Evolutionary conservation across 2,797 vertebrate genomes (phyloP).

Genomic region (Anguilla marmorata): DNA sequence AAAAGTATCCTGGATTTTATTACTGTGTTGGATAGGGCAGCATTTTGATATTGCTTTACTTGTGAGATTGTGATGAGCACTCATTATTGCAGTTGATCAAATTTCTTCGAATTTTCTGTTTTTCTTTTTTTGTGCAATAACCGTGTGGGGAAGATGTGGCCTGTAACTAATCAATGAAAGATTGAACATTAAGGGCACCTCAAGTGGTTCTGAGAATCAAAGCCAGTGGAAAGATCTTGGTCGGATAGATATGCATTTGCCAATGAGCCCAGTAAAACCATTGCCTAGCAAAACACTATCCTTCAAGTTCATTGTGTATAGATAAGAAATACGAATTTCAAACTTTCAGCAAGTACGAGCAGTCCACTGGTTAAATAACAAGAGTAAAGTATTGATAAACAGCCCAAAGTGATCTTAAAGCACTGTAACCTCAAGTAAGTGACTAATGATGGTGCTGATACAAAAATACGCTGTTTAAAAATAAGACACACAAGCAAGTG

Average conservation of each 20-base stretch:
- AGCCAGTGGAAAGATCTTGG: neutral
- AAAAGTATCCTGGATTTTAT: constrained; percentile 59
- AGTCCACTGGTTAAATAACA: neutral
- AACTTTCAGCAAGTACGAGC: neutral
- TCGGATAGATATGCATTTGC: neutral
- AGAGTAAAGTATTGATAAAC: neutral
- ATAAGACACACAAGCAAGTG: neutral
- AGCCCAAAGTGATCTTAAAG: neutral
- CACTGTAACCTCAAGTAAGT: neutral
- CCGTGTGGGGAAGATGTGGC: neutral
- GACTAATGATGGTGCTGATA: neutral
- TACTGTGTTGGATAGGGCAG: constrained; percentile 60
- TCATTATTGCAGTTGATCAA: constrained; percentile 57
- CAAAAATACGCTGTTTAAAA: neutral
- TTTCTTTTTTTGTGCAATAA: constrained; percentile 30
- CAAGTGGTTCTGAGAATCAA: neutral
- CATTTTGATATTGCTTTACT: constrained; percentile 57
- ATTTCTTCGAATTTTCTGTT: constrained; percentile 44
- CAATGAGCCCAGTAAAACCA: neutral
- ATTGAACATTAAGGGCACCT: neutral
- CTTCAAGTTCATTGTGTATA: neutral
- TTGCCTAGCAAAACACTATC: neutral
- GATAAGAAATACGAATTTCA: neutral
- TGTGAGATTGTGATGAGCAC: constrained; percentile 63
- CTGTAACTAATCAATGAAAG: neutral